Evolutionary conservation across 2,113 vertebrate species (phyloP), one percentile per base, ranked within the genome.

Genomic region (Mixornis gularis): DNA sequence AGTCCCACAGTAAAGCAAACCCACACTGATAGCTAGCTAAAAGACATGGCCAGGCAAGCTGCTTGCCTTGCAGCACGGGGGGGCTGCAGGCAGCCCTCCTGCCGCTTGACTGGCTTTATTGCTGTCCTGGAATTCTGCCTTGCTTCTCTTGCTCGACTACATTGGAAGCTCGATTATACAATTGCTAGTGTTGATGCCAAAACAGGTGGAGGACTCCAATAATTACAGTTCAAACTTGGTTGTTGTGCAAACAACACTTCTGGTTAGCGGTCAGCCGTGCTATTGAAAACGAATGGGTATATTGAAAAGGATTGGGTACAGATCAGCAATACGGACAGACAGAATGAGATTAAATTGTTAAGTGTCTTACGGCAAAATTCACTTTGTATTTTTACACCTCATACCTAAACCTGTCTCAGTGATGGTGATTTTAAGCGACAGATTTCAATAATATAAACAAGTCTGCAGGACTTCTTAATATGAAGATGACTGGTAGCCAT

Each of bases 31-130:
- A 68, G 13, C 41, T 43, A 51, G 32, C 26, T 65, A 21, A 56
- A 84, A 78, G 64, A 60, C 1, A 2, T 0, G 1, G 34, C 41
- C 32, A 20, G 0, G 3, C 17, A 38, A 59, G 59, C 48, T 0
- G 0, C 30, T 41, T 26, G 13, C n/a, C 44, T 65, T 9, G 4
- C 68, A 81, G 60, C n/a, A 14, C 6, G 1, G 49, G 10, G 59
- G n/a, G 24, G 59, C 64, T 18, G 36, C 55, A 36, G 41, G 26
- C 53, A 68, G 34, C 21, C 36, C 49, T 79, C 12, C 52, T 1
- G 1, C n/a, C 11, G 6, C 58, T 51, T 19, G 5, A 26, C 29
- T 7, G 2, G 0, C 0, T 71, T 55, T 36, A 9, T 55, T 49
- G 24, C 43, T 38, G 6, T 78, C 40, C 25, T 49, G 59, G 71